Evolutionary conservation across 2,888 invertebrate genomes (phyloP).

Genomic region (Cosmia trapezina): DNA sequence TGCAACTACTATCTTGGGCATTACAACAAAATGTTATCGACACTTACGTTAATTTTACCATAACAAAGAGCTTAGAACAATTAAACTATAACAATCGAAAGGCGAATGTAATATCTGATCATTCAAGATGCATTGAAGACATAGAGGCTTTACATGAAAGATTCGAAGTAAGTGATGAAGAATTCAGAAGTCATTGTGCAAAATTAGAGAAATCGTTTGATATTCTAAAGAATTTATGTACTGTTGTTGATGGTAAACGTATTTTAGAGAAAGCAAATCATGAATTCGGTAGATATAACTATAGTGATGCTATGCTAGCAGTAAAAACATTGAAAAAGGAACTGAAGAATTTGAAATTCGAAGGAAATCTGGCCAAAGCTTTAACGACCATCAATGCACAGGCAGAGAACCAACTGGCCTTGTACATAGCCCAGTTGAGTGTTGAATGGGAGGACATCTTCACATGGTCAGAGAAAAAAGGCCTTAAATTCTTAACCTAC

Average conservation of each 20-base stretch:
- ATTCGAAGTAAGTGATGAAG: constrained; percentile 74
- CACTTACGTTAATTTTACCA: constrained; percentile 79
- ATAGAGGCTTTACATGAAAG: constrained; percentile 71
- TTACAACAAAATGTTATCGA: constrained; percentile 85
- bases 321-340: constrained; percentile 75
- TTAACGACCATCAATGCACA: constrained; percentile 77
- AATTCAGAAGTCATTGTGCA: constrained; percentile 73
- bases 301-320: constrained; percentile 79
- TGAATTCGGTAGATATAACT: constrained; percentile 82
- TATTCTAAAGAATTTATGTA: constrained; percentile 76
- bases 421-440: constrained; percentile 84
- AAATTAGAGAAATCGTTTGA: constrained; percentile 75
- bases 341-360: constrained; percentile 76
- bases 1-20: constrained; percentile 83
- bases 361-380: constrained; percentile 78
- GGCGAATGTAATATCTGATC: constrained; percentile 77
- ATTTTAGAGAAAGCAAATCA: constrained; percentile 81
- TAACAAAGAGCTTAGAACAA: constrained; percentile 85
- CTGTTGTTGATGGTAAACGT: constrained; percentile 78
- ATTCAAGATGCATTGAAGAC: constrained; percentile 70
- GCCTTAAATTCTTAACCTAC: constrained; percentile 79
- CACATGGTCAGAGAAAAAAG: constrained; percentile 82
- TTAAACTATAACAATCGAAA: constrained; percentile 83
- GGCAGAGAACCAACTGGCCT: constrained; percentile 82
- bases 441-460: constrained; percentile 87